phyloP scores from a whole-genome alignment of 2,113 vertebrate species.

The Stigmatopora argus region DNA sequence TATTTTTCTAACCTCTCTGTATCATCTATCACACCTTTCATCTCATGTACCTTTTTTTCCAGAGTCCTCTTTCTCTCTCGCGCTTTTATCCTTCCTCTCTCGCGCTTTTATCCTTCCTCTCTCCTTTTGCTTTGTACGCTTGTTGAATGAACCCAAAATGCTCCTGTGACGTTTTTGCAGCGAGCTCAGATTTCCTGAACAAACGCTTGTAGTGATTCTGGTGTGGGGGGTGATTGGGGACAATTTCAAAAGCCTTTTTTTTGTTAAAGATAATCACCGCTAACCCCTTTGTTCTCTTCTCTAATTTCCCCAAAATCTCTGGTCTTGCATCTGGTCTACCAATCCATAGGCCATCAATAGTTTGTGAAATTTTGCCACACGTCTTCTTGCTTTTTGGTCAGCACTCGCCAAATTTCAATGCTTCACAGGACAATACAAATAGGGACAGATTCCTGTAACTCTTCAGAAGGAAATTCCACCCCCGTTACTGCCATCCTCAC shows the following conservation, averaged over 20 bases:
- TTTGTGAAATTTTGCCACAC: slow-evolving; percentile 19
- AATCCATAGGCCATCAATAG: slow-evolving; percentile 34
- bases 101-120: slow-evolving; percentile 32
- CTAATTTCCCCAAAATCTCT: slow-evolving; percentile 1
- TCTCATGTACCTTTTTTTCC: slow-evolving; percentile 25
- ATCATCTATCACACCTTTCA: slow-evolving; percentile 45
- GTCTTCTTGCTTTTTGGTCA: slow-evolving; percentile 12
- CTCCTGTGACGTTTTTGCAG: slow-evolving; percentile 48
- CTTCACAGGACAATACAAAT: slow-evolving; percentile 23
- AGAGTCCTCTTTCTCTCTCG: slow-evolving; percentile 6
- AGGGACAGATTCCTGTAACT: slow-evolving; percentile 16
- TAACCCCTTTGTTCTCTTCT: neutral
- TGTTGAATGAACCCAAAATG: slow-evolving; percentile 43
- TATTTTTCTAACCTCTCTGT: slow-evolving; percentile 35
- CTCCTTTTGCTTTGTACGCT: slow-evolving; percentile 40
- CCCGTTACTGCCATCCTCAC: neutral
- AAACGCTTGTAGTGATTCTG: neutral
- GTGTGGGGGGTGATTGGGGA: slow-evolving; percentile 12
- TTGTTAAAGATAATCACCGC: slow-evolving; percentile 21
- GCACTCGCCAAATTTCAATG: slow-evolving; percentile 14
- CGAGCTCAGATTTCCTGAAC: slow-evolving; percentile 53
- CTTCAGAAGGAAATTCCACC: neutral
- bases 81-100: slow-evolving; percentile 31
- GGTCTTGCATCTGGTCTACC: neutral
- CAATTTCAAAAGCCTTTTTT: slow-evolving; percentile 38